Base-by-base conservation (phyloP, 2,888 invertebrate species). In the Congeria kusceri region DNA sequence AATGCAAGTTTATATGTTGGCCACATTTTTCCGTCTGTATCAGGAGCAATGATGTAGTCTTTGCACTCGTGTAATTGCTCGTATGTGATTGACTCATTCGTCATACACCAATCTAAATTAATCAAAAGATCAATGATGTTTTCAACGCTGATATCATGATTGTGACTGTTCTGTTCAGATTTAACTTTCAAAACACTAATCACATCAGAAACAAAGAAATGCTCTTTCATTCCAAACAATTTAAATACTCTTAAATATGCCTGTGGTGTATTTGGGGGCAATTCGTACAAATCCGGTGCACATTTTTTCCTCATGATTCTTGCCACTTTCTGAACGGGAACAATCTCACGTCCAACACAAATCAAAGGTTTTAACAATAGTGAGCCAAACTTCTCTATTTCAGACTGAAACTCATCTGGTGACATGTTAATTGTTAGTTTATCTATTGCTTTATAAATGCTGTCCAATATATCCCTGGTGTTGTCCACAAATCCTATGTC, bases 1-100 rank as follows among this genome's bases (percentile, higher is more conserved):
- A 87, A 83, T 44, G 88, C 90, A 9, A 92, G 80, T 4, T 80
- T 29, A n/a, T 75, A 39, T 5, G 87, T 81, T 28, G 80, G 83
- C n/a, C 72, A 64, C 28, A 92, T 68, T 15, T 82, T 59, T 11
- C 83, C 72, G 25, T 85, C 39, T 4, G 77, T 71, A 66, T 92
- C 91, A 15, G 91, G 91, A 46, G 70, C 83, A 46, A 78, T 11
- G 7, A 71, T 58, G n/a, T 47, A n/a, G 13, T 59, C 61, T 11
- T 53, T 29, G 29, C 84, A 83, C 7, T 78, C 73, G 9, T n/a
- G 15, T 28, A 72, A 23, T 46, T 63, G 59, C 44, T 66, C 25
- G 47, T 70, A 67, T 20, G 18, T 63, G 25, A n/a, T 27, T 9
- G 2, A 23, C 11, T 23, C 11, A 9, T 49, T 25, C 20, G 25